Conservation (phyloP, 2,888 invertebrate species). For the Sphaeridia pumilis region DNA sequence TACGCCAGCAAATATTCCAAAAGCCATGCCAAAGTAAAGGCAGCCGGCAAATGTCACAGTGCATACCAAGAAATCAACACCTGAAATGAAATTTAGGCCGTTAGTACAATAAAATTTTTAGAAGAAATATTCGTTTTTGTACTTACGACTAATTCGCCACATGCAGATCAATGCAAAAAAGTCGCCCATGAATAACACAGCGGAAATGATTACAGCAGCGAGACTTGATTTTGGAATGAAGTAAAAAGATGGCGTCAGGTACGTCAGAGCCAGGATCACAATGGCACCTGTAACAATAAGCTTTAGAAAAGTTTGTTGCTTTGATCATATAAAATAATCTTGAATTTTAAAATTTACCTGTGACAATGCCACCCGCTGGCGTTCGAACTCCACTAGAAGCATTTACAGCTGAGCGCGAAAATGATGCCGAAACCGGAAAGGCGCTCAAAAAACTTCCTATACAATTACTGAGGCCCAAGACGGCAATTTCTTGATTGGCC, state of each 20-base stretch:
- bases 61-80: conserved; percentile 72
- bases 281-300: conserved; percentile 61
- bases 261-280: conserved; percentile 65
- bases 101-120: neutral
- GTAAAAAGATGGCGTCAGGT: conserved; percentile 75
- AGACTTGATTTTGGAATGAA: conserved; percentile 73
- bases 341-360: conserved; percentile 45
- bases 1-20: conserved; percentile 73
- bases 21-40: conserved; percentile 67
- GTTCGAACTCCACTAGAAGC: conserved; percentile 78
- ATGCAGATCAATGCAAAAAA: conserved; percentile 52
- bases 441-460: conserved; percentile 71
- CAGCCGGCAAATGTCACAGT: conserved; percentile 72
- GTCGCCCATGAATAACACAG: conserved; percentile 70
- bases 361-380: conserved; percentile 66
- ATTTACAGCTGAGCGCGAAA: conserved; percentile 79
- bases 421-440: conserved; percentile 79
- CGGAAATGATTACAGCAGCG: conserved; percentile 76
- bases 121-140: neutral
- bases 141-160: conserved; percentile 69
- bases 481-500: conserved; percentile 84
- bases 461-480: conserved; percentile 69
- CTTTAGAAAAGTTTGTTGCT: neutral
- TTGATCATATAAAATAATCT: neutral
- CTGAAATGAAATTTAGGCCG: too few species aligned